Evolutionary conservation across 2,888 invertebrate genomes (phyloP).

Genomic region (Neuroscelio doddi): DNA sequence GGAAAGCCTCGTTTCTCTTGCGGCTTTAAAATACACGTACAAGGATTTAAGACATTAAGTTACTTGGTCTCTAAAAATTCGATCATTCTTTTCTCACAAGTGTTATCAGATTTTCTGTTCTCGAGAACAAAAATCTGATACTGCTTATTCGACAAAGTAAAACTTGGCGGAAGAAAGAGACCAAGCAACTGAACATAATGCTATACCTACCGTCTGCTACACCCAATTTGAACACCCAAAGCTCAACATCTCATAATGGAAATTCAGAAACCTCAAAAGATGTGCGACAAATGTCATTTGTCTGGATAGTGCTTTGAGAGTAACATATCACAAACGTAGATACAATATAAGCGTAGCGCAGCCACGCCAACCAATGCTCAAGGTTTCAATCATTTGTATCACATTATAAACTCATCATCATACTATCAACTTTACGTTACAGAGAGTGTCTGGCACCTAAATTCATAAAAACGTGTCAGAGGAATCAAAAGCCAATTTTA

Average conservation of each 20-base stretch:
- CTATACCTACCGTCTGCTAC: constrained; percentile 69
- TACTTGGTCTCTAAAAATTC: constrained; percentile 68
- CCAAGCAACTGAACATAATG: constrained; percentile 68
- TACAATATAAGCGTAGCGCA: constrained; percentile 68
- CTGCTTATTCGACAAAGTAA: not conserved
- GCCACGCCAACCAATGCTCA: constrained; percentile 68
- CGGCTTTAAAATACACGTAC: constrained; percentile 61
- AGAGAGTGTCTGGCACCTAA: constrained; percentile 71
- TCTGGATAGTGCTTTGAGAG: constrained; percentile 69
- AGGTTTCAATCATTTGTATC: constrained; percentile 68
- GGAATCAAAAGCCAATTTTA: constrained; percentile 64
- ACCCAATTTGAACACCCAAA: constrained; percentile 49
- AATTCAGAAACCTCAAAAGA: constrained; percentile 71
- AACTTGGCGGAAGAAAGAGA: constrained; percentile 58
- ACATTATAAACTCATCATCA: constrained; percentile 69
- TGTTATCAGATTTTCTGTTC: too few relatives aligned
- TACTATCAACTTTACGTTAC: constrained; percentile 69
- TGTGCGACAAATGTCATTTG: constrained; percentile 64
- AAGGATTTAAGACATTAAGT: constrained; percentile 61
- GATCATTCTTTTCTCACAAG: too few relatives aligned
- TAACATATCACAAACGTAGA: constrained; percentile 70
- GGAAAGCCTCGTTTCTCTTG: constrained; percentile 59
- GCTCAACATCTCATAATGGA: constrained; percentile 64
- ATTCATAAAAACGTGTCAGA: constrained; percentile 72
- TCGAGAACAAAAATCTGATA: too few relatives aligned